These are phyloP conservation scores for Eristalinus aeneus DNA, from an alignment of 2,888 invertebrate species.

Conservation along the genomic window DNA sequence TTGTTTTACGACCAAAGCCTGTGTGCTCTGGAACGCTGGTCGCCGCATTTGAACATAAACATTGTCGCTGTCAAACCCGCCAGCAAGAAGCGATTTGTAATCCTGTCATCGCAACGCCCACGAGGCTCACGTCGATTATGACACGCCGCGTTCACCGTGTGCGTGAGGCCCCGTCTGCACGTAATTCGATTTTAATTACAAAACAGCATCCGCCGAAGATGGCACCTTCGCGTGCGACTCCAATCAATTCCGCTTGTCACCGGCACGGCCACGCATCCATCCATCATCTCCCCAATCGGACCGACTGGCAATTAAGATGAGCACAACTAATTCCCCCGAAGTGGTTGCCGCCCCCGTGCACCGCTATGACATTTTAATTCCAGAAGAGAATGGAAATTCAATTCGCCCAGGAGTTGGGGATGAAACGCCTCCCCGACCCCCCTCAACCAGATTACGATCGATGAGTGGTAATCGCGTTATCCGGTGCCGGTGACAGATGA, in stretches of 20 bases:
- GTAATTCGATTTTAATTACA: background rate
- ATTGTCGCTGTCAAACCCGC: background rate
- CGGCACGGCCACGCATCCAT: conserved; percentile 3
- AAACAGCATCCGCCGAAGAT: background rate
- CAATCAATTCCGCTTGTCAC: conserved; percentile 24
- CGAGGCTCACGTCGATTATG: background rate
- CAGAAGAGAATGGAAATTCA: background rate
- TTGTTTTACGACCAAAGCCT: background rate
- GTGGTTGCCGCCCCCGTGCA: background rate
- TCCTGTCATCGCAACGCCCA: background rate
- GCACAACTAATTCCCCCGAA: background rate
- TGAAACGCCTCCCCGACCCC: background rate
- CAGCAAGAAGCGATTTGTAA: background rate
- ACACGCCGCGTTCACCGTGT: background rate
- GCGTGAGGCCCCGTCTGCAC: background rate
- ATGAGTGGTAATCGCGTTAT: conserved; percentile 34
- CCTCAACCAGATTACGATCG: background rate
- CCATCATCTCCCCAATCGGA: conserved; percentile 5
- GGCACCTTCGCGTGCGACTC: background rate
- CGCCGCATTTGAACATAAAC: background rate
- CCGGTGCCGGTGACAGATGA: conserved; percentile 1
- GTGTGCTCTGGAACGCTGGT: background rate
- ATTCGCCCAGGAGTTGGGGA: background rate
- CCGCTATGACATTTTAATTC: background rate
- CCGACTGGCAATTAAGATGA: background rate